A percentile compares a stretch with the other conserved stretches of the same genome.
Conservation (phyloP, 2,797 vertebrate species). For the Chrosomus eos region DNA sequence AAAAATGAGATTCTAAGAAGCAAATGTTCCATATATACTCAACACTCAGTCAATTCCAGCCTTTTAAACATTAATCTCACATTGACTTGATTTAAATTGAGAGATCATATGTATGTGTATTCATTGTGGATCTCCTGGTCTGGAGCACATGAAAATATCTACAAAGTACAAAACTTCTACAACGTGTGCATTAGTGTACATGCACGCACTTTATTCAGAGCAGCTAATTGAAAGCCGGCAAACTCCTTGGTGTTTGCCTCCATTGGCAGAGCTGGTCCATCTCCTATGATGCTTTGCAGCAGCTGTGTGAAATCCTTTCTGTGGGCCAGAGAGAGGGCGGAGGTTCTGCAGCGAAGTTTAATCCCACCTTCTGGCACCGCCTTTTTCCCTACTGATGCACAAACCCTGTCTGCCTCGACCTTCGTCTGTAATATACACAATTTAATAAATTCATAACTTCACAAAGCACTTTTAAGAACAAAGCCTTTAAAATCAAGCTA, state of each 20-base stretch:
- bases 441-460: background rate
- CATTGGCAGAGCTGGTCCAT: constrained; percentile 82
- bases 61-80: background rate
- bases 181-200: background rate
- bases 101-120: no score
- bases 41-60: background rate
- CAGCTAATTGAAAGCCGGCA: constrained; percentile 91
- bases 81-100: background rate
- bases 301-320: constrained; percentile 91
- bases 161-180: background rate
- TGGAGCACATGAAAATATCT: background rate
- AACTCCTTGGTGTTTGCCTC: constrained; percentile 96
- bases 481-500: background rate
- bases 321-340: constrained; percentile 84
- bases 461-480: background rate
- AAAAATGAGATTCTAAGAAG: no score
- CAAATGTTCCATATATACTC: background rate
- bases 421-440: constrained; percentile 81
- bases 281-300: constrained; percentile 90
- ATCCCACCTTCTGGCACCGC: constrained; percentile 84
- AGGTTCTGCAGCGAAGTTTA: constrained; percentile 89
- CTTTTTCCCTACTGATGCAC: constrained; percentile 91
- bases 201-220: constrained; percentile 87
- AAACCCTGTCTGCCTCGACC: constrained; percentile 93
- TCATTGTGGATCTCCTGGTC: background rate